phyloP scores from a whole-genome alignment of 2,113 vertebrate species.

The Meriones unguiculatus region DNA sequence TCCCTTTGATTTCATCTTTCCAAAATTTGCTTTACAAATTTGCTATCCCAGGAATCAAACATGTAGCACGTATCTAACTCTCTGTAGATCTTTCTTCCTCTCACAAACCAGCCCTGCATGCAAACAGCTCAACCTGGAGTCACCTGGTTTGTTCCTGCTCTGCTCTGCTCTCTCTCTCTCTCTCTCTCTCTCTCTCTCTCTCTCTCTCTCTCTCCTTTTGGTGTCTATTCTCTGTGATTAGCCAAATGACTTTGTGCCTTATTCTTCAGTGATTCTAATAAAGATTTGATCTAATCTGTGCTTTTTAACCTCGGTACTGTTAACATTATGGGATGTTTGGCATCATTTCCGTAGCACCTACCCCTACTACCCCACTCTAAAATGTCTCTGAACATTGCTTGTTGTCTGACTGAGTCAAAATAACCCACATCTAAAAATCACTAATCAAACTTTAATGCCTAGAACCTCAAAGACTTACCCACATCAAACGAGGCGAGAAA shows the following conservation, averaged over 20 bases:
- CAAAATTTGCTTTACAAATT: constrained; percentile 25
- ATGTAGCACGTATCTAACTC: background rate
- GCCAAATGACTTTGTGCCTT: background rate
- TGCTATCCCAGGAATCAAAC: constrained; percentile 1
- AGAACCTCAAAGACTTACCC: background rate
- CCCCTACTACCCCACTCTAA: background rate
- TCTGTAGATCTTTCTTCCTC: background rate
- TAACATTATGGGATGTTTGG: background rate
- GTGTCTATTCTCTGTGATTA: background rate
- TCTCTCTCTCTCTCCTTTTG: background rate
- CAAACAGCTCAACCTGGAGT: background rate
- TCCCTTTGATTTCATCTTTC: background rate
- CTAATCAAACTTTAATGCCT: background rate
- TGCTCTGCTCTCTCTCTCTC: background rate
- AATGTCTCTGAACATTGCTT: background rate
- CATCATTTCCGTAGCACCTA: background rate
- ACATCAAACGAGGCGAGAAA: background rate
- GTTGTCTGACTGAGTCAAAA: background rate
- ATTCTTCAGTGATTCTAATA: background rate
- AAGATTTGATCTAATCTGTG: background rate
- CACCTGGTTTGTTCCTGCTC: background rate
- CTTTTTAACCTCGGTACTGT: background rate
- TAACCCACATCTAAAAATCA: background rate
- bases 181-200: background rate
- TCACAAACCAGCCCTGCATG: background rate